Conservation (phyloP, 2,888 invertebrate genomes). For the Eutolmus rufibarbis region DNA sequence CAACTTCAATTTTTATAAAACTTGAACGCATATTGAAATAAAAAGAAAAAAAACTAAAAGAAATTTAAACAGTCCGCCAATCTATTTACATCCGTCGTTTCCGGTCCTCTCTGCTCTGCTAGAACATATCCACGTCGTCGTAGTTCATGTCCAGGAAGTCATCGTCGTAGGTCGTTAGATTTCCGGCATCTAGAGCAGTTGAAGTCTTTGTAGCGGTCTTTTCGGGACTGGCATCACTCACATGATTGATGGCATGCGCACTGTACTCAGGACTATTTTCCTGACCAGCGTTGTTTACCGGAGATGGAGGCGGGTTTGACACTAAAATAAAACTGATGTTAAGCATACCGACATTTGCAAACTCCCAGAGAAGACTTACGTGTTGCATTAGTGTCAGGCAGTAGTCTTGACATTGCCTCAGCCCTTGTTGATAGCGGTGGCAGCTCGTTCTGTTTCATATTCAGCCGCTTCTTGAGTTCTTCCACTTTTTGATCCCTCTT, state of each 20-base stretch:
- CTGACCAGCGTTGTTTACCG: constrained; percentile 74
- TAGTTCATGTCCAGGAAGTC: constrained; percentile 77
- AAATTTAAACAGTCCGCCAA: background rate
- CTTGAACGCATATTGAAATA: background rate
- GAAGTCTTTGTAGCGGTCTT: constrained; percentile 51
- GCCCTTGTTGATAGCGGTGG: constrained; percentile 55
- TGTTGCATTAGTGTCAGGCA: constrained; percentile 55
- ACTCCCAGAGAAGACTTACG: constrained; percentile 42
- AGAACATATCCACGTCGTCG: constrained; percentile 77
- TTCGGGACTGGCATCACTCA: constrained; percentile 53
- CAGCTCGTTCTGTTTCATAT: constrained; percentile 59
- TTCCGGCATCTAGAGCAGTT: constrained; percentile 56
- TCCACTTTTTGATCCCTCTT: constrained; percentile 72
- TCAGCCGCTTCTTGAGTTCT: constrained; percentile 70
- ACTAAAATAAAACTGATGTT: constrained; percentile 51
- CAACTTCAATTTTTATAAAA: background rate
- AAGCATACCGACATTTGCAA: background rate
- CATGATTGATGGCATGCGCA: constrained; percentile 61
- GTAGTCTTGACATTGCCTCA: constrained; percentile 53
- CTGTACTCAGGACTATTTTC: constrained; percentile 73
- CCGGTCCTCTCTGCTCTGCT: constrained; percentile 51
- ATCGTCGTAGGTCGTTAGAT: constrained; percentile 68
- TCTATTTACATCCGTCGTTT: background rate
- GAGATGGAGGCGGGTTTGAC: constrained; percentile 81
- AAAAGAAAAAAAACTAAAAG: background rate